phyloP scores from a whole-genome alignment of 1,140 invertebrate genomes.

The Sipha flava region DNA sequence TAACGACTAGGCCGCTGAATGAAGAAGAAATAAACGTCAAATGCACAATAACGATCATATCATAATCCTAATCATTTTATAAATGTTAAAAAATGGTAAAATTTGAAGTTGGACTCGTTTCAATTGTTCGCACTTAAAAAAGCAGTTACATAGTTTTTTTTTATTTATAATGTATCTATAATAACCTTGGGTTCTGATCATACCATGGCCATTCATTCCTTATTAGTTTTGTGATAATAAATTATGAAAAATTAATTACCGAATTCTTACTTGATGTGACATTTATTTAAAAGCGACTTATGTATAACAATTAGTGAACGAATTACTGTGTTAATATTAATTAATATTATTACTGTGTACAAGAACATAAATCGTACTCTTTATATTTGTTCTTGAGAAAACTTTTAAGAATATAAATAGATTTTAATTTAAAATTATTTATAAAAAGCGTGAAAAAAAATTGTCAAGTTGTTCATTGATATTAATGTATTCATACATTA shows the following conservation, averaged over 20 bases:
- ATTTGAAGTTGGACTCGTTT: not conserved
- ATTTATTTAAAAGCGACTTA: not conserved
- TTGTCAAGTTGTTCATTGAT: too few relatives aligned
- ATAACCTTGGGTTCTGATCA: not conserved
- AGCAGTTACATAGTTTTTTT: not conserved
- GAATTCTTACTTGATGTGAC: not conserved
- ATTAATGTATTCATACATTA: too few relatives aligned
- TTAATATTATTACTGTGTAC: not conserved
- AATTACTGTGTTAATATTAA: too few relatives aligned
- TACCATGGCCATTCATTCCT: too few relatives aligned
- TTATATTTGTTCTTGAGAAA: too few relatives aligned
- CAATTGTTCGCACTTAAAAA: conserved; percentile 10
- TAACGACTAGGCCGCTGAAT: not conserved
- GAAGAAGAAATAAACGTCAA: conserved; percentile 12
- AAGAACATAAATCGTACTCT: not conserved
- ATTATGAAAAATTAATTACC: too few relatives aligned
- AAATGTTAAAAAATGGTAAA: not conserved
- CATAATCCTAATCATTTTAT: not conserved
- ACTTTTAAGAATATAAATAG: too few relatives aligned
- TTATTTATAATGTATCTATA: not conserved
- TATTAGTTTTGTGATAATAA: too few relatives aligned
- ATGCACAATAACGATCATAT: not conserved
- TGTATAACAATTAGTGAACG: not conserved
- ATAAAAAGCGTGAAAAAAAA: too few relatives aligned
- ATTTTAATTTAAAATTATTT: too few relatives aligned